Evolutionary conservation across 2,113 vertebrate species (phyloP).

Genomic region (Sialia sialis): DNA sequence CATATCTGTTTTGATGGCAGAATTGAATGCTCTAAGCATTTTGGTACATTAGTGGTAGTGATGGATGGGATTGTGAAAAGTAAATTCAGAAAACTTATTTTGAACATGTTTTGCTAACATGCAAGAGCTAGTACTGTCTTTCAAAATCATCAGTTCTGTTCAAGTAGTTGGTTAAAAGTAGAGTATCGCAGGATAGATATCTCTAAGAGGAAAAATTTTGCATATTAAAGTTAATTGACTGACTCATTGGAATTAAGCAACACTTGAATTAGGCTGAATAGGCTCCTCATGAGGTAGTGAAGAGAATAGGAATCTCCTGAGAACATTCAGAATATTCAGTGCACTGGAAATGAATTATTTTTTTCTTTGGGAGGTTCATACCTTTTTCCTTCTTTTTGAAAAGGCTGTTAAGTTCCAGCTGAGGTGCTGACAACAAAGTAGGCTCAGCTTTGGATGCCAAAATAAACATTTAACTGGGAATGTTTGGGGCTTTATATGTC

Average conservation of each 20-base stretch:
- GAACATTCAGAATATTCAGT: neutral
- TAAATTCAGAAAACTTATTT: neutral
- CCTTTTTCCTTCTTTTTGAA: neutral
- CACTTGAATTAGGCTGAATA: neutral
- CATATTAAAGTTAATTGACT: neutral
- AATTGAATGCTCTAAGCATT: neutral
- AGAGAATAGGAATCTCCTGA: neutral
- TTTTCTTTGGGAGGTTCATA: neutral
- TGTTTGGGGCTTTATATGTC: neutral
- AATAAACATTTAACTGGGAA: neutral
- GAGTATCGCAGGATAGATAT: neutral
- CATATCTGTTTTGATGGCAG: neutral
- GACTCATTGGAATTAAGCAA: neutral
- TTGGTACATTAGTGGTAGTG: neutral
- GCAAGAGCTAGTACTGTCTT: neutral
- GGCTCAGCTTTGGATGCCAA: neutral
- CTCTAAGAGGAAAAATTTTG: neutral
- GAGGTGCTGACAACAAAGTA: neutral
- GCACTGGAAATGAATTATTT: neutral
- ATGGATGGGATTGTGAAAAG: neutral
- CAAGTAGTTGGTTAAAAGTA: neutral
- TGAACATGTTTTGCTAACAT: neutral
- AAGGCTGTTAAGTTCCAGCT: neutral
- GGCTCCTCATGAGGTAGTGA: neutral
- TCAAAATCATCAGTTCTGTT: neutral